Evolutionary conservation across 2,888 invertebrate genomes (phyloP).

Genomic region (Leucoptera coffeella): DNA sequence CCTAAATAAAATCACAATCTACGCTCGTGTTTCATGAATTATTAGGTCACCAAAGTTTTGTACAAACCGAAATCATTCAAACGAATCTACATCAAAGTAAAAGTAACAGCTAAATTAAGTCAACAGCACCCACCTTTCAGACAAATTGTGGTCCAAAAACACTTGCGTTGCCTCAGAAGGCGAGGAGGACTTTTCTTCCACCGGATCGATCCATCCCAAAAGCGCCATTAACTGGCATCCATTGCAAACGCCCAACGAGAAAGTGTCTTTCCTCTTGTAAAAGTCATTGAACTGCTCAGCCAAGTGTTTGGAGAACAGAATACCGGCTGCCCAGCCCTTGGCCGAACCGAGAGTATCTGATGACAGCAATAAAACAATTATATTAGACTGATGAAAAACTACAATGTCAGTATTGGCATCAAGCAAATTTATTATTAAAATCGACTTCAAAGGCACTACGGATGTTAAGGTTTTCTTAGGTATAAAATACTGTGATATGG

Average conservation of each 20-base stretch:
- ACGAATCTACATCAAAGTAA: too few species aligned
- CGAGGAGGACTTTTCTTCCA: constrained; percentile 13
- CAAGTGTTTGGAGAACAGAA: constrained; percentile 73
- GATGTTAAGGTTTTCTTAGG: too few species aligned
- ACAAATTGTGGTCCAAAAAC: constrained; percentile 76
- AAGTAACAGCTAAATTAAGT: background rate
- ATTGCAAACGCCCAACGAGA: constrained; percentile 97
- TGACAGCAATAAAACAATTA: constrained; percentile 9
- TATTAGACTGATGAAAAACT: too few species aligned
- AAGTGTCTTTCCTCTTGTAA: constrained; percentile 69
- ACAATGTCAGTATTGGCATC: too few species aligned
- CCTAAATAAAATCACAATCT: too few species aligned
- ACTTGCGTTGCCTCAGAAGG: constrained; percentile 36
- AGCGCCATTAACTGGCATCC: constrained; percentile 95
- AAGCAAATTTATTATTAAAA: too few species aligned
- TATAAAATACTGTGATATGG: too few species aligned
- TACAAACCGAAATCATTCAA: too few species aligned
- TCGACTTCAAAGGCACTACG: too few species aligned
- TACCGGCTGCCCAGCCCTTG: constrained; percentile 95
- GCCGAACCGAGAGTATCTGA: constrained; percentile 92
- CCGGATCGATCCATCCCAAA: constrained; percentile 80
- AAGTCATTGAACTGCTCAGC: constrained; percentile 74
- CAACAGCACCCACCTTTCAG: constrained; percentile 70
- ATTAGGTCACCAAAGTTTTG: too few species aligned
- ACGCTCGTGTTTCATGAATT: too few species aligned